Percentiles rank a stretch among this genome's conserved stretches.
Conservation (phyloP, 2,113 vertebrate species). For the Oryzias melastigma region DNA sequence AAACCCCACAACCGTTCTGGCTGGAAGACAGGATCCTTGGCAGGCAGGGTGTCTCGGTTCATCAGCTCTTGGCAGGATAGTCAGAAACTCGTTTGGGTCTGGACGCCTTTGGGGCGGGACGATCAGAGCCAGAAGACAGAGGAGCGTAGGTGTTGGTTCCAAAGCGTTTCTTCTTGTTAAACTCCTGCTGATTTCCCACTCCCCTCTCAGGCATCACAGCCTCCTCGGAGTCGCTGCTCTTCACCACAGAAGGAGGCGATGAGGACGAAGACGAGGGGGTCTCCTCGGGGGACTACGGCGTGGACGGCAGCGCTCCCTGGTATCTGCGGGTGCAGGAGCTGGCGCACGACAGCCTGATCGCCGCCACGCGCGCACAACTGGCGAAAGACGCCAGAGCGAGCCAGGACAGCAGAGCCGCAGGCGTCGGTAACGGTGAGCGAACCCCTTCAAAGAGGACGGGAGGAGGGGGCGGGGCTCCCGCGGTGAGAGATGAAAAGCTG, state of each 20-base stretch:
- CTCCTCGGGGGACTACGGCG: slow-evolving; percentile 82
- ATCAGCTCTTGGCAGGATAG: slow-evolving; percentile 29
- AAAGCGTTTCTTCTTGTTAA: background rate
- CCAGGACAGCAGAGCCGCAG: slow-evolving; percentile 67
- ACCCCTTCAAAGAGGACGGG: no score
- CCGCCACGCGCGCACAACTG: slow-evolving; percentile 93
- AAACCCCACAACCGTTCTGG: slow-evolving; percentile 37
- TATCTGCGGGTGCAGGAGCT: slow-evolving; percentile 95
- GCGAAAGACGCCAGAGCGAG: slow-evolving; percentile 90
- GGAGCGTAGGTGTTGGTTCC: no score
- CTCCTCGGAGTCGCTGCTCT: slow-evolving; percentile 91
- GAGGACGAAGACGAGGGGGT: slow-evolving; percentile 91
- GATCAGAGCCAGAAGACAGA: no score
- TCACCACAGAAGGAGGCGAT: slow-evolving; percentile 86
- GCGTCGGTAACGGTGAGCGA: slow-evolving; percentile 78
- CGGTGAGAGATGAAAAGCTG: background rate
- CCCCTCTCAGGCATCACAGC: slow-evolving; percentile 82
- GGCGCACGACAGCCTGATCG: slow-evolving; percentile 97
- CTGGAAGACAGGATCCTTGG: slow-evolving; percentile 40
- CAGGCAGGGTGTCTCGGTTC: slow-evolving; percentile 30
- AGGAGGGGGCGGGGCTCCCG: background rate
- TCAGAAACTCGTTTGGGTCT: slow-evolving; percentile 29
- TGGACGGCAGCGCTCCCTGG: slow-evolving; percentile 92
- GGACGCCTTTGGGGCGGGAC: slow-evolving; percentile 20
- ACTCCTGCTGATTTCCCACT: background rate